Base-by-base conservation (phyloP, 2,113 vertebrate genomes). In the Zosterops lateralis region DNA sequence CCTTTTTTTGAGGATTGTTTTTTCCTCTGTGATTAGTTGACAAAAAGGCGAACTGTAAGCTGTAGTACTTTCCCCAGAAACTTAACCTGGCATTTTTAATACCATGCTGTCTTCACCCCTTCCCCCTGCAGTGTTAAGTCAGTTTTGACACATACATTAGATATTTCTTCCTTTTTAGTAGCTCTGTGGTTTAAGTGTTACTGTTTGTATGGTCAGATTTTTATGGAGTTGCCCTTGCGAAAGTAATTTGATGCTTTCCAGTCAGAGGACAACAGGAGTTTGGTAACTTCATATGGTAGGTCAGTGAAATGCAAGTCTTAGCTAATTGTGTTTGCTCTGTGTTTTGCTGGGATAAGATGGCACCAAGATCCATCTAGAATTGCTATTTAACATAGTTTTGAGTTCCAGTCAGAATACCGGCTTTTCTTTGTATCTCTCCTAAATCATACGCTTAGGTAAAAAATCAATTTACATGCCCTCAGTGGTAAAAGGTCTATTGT, bases 21-120 rank as follows among this genome's bases (percentile, higher is more conserved):
- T 53, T 19, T 1, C 9, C 6, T 3, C 12, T 51, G 6, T 71
- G 7, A 5, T 48, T 48, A 50, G 5, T n/a, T 91, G 16, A 29
- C 14, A 67, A 11, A 42, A 42, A 65, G 51, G 36, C 77, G 32
- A 58, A 8, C 28, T 70, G 0, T 14, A 7, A 71, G 7, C 25
- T 70, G 18, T 16, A 45, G 8, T 71, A n/a, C 13, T 67, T 90
- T 9, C 3, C 38, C 6, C 20, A 56, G 45, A 83, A 93, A 44
- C 4, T 10, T 44, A 57, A 64, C 18, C 15, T 64, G 21, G 11
- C 3, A 45, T 5, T 75, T 72, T 12, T 2, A 40, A 38, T 73
- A 42, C 7, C 10, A 4, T n/a, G 34, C 5, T 70, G 3, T 70
- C 5, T 44, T 60, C 6, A 8, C 8, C 3, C 5, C 3, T 3